These are phyloP conservation scores for Sebastes paucispinis DNA, from an alignment of 2,797 vertebrate species.

Conservation along the genomic window DNA sequence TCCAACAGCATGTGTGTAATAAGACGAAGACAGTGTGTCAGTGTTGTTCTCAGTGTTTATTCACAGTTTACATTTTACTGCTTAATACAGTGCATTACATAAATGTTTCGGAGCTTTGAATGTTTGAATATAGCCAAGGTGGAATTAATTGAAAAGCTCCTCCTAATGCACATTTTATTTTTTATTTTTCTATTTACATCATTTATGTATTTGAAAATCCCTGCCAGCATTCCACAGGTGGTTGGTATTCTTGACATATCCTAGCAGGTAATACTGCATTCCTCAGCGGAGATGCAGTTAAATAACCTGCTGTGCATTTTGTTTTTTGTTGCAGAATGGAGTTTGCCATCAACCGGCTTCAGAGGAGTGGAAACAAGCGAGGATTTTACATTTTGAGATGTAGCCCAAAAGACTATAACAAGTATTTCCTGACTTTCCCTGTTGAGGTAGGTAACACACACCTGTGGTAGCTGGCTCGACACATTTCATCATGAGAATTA, in stretches of 20 bases:
- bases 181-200: background rate
- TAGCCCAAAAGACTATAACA: slow-evolving; percentile 95
- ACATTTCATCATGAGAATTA: background rate
- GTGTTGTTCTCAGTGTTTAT: no score
- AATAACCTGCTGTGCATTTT: background rate
- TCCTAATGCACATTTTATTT: no score
- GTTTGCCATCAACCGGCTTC: slow-evolving; percentile 90
- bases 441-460: slow-evolving; percentile 85
- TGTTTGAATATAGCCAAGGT: no score
- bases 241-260: background rate
- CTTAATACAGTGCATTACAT: no score
- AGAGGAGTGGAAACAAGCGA: slow-evolving; percentile 88
- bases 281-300: background rate
- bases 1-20: no score
- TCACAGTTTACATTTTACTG: no score
- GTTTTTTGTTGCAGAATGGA: slow-evolving; percentile 86
- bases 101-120: no score
- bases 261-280: background rate
- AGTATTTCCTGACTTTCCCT: slow-evolving; percentile 95
- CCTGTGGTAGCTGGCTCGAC: background rate
- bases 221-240: background rate
- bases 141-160: no score
- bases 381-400: slow-evolving; percentile 93
- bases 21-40: no score
- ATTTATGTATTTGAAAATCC: background rate